Conservation (phyloP, 2,888 invertebrate species). For the Trimorus sp. region DNA sequence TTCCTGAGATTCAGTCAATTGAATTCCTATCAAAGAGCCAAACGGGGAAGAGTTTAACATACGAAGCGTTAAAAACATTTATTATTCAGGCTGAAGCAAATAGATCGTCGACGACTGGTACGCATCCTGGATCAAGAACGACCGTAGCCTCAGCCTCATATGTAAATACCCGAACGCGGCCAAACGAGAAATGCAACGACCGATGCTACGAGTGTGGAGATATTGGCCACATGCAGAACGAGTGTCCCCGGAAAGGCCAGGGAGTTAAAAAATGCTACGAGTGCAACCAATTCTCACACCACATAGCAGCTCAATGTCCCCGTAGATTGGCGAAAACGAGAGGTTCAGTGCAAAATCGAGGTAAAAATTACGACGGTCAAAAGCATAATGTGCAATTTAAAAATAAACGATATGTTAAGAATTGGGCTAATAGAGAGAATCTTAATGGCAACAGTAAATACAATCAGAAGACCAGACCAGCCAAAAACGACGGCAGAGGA, state of each 20-base stretch:
- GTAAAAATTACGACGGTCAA: neutral
- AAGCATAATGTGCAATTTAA: neutral
- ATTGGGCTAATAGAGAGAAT: neutral
- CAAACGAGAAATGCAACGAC: conserved; percentile 5
- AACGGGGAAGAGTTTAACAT: neutral
- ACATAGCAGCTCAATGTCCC: conserved; percentile 6
- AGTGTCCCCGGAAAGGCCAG: conserved; percentile 1
- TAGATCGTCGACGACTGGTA: neutral
- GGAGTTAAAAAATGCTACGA: conserved; percentile 12
- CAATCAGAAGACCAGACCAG: neutral
- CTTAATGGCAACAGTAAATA: neutral
- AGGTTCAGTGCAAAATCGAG: neutral
- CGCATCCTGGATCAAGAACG: neutral
- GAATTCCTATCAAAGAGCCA: conserved; percentile 8
- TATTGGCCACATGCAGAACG: neutral
- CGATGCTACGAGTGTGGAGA: conserved; percentile 17
- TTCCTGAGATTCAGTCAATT: conserved; percentile 6
- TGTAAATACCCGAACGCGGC: neutral
- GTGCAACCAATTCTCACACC: neutral
- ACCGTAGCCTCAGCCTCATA: conserved; percentile 6
- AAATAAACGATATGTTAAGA: conserved; percentile 3
- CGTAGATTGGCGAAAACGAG: neutral
- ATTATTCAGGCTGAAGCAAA: conserved; percentile 15
- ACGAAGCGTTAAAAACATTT: conserved; percentile 1
- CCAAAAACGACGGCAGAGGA: neutral